Base-by-base conservation (phyloP, 2,888 invertebrate genomes). In the Podabrus alpinus region DNA sequence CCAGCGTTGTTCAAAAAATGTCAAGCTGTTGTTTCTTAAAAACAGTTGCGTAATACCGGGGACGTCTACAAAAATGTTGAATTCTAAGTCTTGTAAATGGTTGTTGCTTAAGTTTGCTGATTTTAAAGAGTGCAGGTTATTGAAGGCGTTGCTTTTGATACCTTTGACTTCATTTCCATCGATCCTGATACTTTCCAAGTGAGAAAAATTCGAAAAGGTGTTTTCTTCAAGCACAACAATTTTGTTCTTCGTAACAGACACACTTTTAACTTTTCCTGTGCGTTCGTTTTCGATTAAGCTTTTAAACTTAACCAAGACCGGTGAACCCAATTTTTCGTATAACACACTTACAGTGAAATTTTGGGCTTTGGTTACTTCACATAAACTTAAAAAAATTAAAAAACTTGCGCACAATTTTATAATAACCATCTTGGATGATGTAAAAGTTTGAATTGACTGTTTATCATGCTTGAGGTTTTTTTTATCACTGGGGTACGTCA, bases 1-100 rank as follows among this genome's bases (percentile, higher is more conserved):
- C 70, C 71, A 74, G 15, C 15, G 16, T 29, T 71, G 74, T 15
- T 74, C 62, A 59, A 74, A 74, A 15, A 64, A 16, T 5, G 21
- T 15, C 0, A 74, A 21, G 15, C 15, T 7, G 25, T 74, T 74
- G n/a, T 64, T 74, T 13, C 16, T 16, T 7, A 74, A n/a, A 64
- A 64, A 21, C 10, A 74, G 2, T 5, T 59, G 68, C 10, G 25
- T 25, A 10, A 74, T 9, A 66, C 64, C 68, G 5, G 71, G 71
- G 5, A 59, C 13, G 3, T 71, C 29, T 1, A 59, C 17, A 25
- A 74, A 74, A 17, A 71, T 64, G 3, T 45, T 61, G 10, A 68
- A 71, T 15, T 74, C 71, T 1, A 74, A 15, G n/a, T 16, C 21
- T 59, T 59, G 9, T 45, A 74, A 68, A 9, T 64, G 0, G 17